These are phyloP conservation scores for Ceyx melanurus DNA, from an alignment of 2,113 vertebrate species.

Conservation along the genomic window DNA sequence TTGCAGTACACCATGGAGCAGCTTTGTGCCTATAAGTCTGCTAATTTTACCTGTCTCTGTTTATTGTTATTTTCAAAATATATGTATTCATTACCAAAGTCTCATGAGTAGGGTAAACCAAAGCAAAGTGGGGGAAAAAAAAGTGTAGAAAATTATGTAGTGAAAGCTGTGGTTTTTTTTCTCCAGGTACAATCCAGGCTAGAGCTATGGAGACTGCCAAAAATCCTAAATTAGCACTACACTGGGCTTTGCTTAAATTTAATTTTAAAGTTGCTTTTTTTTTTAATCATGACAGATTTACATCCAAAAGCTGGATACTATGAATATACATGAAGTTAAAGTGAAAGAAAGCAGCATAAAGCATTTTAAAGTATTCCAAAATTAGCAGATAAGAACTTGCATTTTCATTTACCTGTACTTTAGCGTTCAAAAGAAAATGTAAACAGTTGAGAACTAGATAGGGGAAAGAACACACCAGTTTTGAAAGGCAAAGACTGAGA, in stretches of 20 bases:
- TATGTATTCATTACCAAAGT: not conserved
- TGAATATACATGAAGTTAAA: conserved; percentile 29
- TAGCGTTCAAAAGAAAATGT: conserved; percentile 50
- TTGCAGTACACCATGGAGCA: not conserved
- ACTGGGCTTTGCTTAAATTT: conserved; percentile 1
- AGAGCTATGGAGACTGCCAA: not conserved
- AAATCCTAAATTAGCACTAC: not conserved
- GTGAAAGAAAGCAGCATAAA: not conserved
- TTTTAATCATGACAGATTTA: conserved; percentile 9
- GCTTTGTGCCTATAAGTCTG: not conserved
- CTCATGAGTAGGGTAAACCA: not conserved
- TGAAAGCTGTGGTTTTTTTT: not conserved
- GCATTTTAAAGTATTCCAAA: conserved; percentile 45
- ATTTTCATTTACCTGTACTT: conserved; percentile 33
- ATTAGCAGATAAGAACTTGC: conserved; percentile 45
- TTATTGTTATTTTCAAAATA: not conserved
- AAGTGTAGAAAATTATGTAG: not conserved
- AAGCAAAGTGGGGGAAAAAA: not conserved
- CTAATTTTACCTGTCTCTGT: not conserved
- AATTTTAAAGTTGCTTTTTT: not conserved
- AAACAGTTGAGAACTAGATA: conserved; percentile 36
- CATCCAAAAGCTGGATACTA: conserved; percentile 12
- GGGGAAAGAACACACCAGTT: not conserved
- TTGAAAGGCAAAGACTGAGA: conserved; percentile 7
- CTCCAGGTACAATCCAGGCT: not conserved